Base-by-base conservation (phyloP, 2,888 invertebrate species). In the Polia nebulosa region DNA sequence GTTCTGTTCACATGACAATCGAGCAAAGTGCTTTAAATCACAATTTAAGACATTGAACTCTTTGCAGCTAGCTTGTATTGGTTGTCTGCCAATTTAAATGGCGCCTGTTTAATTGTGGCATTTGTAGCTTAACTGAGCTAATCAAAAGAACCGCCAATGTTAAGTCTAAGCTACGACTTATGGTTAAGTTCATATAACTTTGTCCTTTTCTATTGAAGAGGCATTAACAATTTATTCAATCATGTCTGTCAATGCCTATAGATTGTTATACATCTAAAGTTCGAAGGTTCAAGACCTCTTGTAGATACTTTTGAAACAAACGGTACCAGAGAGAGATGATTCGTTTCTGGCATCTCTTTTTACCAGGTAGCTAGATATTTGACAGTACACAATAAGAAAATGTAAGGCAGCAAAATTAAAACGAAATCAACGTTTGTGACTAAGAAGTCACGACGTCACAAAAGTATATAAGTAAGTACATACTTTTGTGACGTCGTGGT, bases 91-190 rank as follows among this genome's bases (percentile, higher is more conserved):
- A 76, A 64, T 76, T 67, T 25, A 57, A 29, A 5, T 67, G 77
- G 72, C 67, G 77, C 62, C 11, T 5, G 13, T 52, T 49, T 76
- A 76, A 67, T 76, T 72, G 34, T 58, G 53, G 57, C 34, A 47
- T 39, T 51, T 57, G 22, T 60, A 70, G 53, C 47, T 57, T 44
- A 59, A 61, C 44, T 3, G 41, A 61, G 25, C 51, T 62, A 47
- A 63, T 57, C 56, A 76, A 66, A 76, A 34, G 47, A 49, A 11
- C 62, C 64, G 60, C 47, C 11, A 47, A 20, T 75, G n/a, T 32
- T 34, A 25, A 55, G 1, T 58, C 17, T 59, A 56, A 68, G 34
- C 45, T 58, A 47, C 1, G 0, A 47, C n/a, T 27, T 27, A 44
- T 62, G 25, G 22, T 11, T 7, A 9, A 34, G 25, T 49, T n/a